Evolutionary conservation across 2,888 invertebrate species (phyloP).

Genomic region (Ditylenchus weischeri): DNA sequence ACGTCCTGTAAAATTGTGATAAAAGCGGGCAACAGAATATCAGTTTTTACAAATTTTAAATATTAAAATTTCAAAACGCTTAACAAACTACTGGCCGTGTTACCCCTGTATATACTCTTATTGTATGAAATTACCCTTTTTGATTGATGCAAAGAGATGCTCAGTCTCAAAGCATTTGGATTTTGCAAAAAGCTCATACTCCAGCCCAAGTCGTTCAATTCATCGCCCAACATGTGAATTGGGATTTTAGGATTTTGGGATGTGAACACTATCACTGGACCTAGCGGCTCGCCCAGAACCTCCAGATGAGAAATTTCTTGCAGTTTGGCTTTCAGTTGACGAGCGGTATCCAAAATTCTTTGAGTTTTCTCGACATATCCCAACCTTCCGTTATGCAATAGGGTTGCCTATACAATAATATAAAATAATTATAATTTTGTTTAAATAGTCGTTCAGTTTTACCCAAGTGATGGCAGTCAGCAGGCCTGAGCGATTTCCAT

Average conservation of each 20-base stretch:
- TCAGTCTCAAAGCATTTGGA: constrained; percentile 25
- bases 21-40: too few relatives aligned
- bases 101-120: too few relatives aligned
- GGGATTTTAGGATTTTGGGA: constrained; percentile 74
- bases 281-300: constrained; percentile 63
- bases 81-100: too few relatives aligned
- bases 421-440: too few relatives aligned
- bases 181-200: constrained; percentile 74
- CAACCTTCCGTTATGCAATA: constrained; percentile 46
- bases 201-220: constrained; percentile 80
- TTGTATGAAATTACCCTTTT: background rate
- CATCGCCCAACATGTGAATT: constrained; percentile 80
- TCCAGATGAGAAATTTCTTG: constrained; percentile 24
- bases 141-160: constrained; percentile 37
- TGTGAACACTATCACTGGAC: constrained; percentile 78
- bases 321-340: constrained; percentile 23
- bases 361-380: constrained; percentile 46
- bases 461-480: constrained; percentile 53
- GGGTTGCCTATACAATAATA: constrained; percentile 24
- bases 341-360: constrained; percentile 34
- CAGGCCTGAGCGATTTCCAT: constrained; percentile 33
- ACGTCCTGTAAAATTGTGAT: constrained; percentile 22
- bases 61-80: too few relatives aligned
- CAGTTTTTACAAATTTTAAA: too few relatives aligned
- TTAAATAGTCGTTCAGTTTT: background rate